Evolutionary conservation across 2,888 invertebrate species (phyloP).

Genomic region (Prenolepis imparis): DNA sequence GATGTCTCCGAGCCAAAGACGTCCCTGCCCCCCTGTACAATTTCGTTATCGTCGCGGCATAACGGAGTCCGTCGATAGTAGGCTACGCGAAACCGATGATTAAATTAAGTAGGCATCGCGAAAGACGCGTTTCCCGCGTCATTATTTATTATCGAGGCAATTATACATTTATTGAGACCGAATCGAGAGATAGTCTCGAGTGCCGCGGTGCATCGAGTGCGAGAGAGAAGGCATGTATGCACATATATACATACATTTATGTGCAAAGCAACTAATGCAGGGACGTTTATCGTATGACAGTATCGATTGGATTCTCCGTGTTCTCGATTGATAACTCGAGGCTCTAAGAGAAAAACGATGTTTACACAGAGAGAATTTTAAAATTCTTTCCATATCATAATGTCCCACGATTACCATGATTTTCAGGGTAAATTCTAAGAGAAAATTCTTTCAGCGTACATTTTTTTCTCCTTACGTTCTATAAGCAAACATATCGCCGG

Average conservation of each 20-base stretch:
- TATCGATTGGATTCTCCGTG: slow-evolving; percentile 20
- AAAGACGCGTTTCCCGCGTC: slow-evolving; percentile 9
- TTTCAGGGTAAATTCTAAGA: too few species aligned
- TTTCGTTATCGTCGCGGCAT: neutral
- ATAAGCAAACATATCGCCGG: neutral
- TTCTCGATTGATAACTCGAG: slow-evolving; percentile 11
- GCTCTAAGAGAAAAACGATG: neutral
- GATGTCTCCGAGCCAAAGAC: neutral
- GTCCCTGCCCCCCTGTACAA: neutral
- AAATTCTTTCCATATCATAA: too few species aligned
- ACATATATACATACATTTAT: neutral
- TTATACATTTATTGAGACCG: slow-evolving; percentile 24
- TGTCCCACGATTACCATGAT: too few species aligned
- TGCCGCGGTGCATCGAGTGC: neutral
- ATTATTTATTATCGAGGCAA: slow-evolving; percentile 14
- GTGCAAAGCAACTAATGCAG: neutral
- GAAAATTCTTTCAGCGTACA: too few species aligned
- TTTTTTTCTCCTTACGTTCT: too few species aligned
- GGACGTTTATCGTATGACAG: slow-evolving; percentile 7
- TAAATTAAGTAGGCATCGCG: neutral
- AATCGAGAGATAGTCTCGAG: neutral
- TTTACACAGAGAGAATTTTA: too few species aligned
- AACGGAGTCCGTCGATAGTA: neutral
- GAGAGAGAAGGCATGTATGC: too few species aligned
- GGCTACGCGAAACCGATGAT: neutral